Evolutionary conservation across 92 coral and sea anemone genomes (phyloP).

Genomic region (Ricordea florida): DNA sequence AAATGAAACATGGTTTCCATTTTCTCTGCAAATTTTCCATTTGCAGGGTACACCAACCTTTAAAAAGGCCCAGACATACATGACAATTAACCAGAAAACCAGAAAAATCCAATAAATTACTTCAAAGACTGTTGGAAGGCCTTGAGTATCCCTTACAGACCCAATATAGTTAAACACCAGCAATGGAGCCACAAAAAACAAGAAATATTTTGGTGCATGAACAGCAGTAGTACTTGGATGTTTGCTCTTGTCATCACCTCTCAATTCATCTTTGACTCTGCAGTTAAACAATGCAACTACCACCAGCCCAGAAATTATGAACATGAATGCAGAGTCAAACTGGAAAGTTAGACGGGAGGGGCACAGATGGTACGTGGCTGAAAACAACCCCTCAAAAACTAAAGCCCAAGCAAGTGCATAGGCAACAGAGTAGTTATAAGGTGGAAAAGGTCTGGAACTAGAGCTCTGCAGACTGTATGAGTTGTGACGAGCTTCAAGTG

Average conservation of each 20-base stretch:
- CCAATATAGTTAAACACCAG: conserved; percentile 89
- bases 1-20: conserved; percentile 5
- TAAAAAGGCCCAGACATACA: conserved; percentile 81
- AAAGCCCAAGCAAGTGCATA: conserved; percentile 94
- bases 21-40: conserved; percentile 11
- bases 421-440: conserved; percentile 82
- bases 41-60: conserved; percentile 72
- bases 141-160: conserved; percentile 83
- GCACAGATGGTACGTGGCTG: conserved; percentile 91
- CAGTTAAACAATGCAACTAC: conserved; percentile 84
- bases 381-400: conserved; percentile 90
- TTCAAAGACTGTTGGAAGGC: conserved; percentile 71
- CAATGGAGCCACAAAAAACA: conserved; percentile 92
- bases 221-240: conserved; percentile 66
- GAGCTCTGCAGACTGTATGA: not conserved
- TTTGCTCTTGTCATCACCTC: not conserved
- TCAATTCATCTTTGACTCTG: conserved; percentile 42
- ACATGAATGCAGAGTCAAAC: conserved; percentile 99
- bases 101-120: conserved; percentile 72
- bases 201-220: conserved; percentile 90
- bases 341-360: conserved; percentile 97
- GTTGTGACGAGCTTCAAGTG: conserved; percentile 9
- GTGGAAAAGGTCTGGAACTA: not conserved
- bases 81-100: conserved; percentile 70
- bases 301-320: conserved; percentile 89